Evolutionary conservation across 1,140 invertebrate genomes (phyloP).

Genomic region (Protaetia brevitarsis): DNA sequence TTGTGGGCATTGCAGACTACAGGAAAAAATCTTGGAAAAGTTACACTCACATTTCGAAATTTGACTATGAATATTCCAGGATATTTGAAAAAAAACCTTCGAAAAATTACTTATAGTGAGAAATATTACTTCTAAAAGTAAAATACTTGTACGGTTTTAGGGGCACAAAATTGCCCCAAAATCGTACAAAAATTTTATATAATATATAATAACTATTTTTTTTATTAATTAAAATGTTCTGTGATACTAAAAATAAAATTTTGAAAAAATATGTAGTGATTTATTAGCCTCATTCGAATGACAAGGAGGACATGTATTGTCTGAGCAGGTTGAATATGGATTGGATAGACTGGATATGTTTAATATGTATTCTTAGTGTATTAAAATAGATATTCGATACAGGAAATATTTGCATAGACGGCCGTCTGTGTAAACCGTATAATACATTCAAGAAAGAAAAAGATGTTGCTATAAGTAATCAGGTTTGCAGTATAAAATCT

Average conservation of each 20-base stretch:
- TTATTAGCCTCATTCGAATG: neutral
- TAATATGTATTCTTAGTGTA: neutral
- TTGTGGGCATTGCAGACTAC: no score
- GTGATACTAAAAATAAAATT: neutral
- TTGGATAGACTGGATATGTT: slow-evolving; percentile 8
- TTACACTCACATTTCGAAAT: no score
- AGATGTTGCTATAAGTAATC: neutral
- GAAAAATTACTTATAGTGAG: no score
- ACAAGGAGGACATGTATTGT: neutral
- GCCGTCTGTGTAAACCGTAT: neutral
- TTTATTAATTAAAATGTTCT: no score
- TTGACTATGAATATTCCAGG: no score
- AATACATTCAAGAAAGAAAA: neutral
- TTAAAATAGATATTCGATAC: slow-evolving; percentile 8
- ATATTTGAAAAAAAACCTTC: no score
- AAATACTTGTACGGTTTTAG: no score
- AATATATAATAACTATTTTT: no score
- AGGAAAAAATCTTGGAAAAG: no score
- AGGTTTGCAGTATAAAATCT: neutral
- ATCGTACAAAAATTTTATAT: no score
- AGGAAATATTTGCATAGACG: slow-evolving; percentile 3
- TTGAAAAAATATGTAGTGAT: neutral
- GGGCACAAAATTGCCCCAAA: no score
- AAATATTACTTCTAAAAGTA: no score
- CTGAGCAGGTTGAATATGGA: neutral